A percentile compares a stretch with the other conserved stretches of the same genome.
These are phyloP conservation scores for Euwallacea fornicatus DNA, from an alignment of 1,140 invertebrate species.

Conservation along the genomic window DNA sequence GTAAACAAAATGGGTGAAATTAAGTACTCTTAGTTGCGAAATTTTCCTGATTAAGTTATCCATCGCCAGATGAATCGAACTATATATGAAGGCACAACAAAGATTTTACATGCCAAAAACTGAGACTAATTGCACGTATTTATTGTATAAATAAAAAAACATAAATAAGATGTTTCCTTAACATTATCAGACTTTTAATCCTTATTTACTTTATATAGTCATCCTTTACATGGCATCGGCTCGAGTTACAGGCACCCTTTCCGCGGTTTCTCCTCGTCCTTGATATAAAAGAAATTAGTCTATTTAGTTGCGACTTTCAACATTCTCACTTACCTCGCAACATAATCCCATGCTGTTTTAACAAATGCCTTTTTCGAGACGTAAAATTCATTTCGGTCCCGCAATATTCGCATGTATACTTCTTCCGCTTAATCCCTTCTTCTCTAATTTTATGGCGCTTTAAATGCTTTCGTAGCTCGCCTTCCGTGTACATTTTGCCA, in stretches of 20 bases:
- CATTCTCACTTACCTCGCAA: constrained; percentile 24
- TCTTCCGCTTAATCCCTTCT: constrained; percentile 35
- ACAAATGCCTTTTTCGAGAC: constrained; percentile 32
- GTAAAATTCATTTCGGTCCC: constrained; percentile 38
- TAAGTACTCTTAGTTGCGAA: no score
- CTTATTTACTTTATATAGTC: no score
- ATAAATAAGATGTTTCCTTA: not conserved
- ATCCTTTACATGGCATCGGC: constrained; percentile 16
- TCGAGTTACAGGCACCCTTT: constrained; percentile 15
- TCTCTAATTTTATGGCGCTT: constrained; percentile 34
- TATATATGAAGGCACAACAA: no score
- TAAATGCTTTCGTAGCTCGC: constrained; percentile 32
- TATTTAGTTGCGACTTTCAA: not conserved
- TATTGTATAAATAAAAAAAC: no score
- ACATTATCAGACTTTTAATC: constrained; percentile 10
- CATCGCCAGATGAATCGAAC: no score
- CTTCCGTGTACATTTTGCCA: constrained; percentile 37
- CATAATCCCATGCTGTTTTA: constrained; percentile 35
- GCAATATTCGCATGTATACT: constrained; percentile 35
- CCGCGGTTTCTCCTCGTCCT: constrained; percentile 19
- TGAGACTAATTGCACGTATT: no score
- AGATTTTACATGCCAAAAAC: no score
- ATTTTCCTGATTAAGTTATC: no score
- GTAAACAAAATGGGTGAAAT: not conserved
- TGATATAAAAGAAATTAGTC: constrained; percentile 1